Evolutionary conservation across 2,113 vertebrate genomes (phyloP).

Genomic region (Embiotoca jacksoni): DNA sequence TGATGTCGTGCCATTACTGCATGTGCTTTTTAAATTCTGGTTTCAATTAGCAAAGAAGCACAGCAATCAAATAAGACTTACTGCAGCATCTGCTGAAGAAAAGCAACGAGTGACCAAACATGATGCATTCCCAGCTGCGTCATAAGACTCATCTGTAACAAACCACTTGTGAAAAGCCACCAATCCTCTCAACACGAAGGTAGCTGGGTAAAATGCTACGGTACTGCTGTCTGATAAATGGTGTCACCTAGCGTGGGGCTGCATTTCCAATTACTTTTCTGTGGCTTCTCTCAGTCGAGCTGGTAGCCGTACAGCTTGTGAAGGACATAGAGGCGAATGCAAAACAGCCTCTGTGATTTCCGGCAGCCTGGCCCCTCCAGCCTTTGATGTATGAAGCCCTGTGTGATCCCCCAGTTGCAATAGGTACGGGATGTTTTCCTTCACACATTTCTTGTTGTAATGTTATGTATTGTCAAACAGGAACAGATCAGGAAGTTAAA

Average conservation of each 20-base stretch:
- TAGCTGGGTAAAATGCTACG: conserved; percentile 33
- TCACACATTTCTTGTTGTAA: conserved; percentile 30
- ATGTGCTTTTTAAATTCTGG: neutral
- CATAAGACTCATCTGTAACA: conserved; percentile 40
- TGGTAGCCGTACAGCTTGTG: conserved; percentile 20
- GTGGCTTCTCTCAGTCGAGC: conserved; percentile 26
- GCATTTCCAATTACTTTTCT: conserved; percentile 60
- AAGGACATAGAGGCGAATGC: conserved; percentile 69
- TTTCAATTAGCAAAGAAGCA: conserved; percentile 2
- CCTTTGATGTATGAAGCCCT: conserved; percentile 57
- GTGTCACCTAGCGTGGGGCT: conserved; percentile 29
- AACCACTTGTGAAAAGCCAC: conserved; percentile 42
- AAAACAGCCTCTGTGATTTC: conserved; percentile 51
- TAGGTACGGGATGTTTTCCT: conserved; percentile 38
- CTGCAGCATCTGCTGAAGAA: conserved; percentile 14
- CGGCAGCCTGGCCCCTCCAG: conserved; percentile 16
- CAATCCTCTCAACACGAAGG: conserved; percentile 38
- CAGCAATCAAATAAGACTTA: neutral
- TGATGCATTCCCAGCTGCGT: conserved; percentile 27
- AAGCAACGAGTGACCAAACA: conserved; percentile 13
- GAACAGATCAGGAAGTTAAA: conserved; percentile 27
- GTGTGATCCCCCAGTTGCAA: conserved; percentile 28
- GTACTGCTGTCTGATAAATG: conserved; percentile 50
- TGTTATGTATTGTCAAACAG: conserved; percentile 47
- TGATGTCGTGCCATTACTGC: neutral